Conservation (phyloP, 92 coral and sea anemone species). For the Metridium senile region DNA sequence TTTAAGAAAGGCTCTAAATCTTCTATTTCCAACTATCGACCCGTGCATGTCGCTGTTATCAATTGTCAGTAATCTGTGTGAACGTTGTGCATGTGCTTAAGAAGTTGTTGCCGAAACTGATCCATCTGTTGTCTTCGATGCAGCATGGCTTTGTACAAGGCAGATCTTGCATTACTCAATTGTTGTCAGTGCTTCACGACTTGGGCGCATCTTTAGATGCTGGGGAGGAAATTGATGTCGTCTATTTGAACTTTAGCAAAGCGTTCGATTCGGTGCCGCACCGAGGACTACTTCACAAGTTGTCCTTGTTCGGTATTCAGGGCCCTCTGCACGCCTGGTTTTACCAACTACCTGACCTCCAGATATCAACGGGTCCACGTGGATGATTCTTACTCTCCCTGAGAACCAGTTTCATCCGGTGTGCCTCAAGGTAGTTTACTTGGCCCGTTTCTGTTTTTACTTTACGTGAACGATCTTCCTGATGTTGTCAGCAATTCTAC, state of each 20-base stretch:
- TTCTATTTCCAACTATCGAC: slow-evolving; percentile 40
- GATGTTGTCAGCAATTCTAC: no score
- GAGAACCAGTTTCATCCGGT: no score
- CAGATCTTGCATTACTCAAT: slow-evolving; percentile 50
- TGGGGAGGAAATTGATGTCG: slow-evolving; percentile 41
- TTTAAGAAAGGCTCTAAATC: slow-evolving; percentile 10
- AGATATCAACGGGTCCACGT: no score
- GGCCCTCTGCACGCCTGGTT: no score
- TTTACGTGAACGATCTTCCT: no score
- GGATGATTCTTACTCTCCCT: no score
- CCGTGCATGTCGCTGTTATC: slow-evolving; percentile 44
- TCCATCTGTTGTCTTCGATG: background rate
- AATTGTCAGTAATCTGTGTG: slow-evolving; percentile 54
- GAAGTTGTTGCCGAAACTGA: slow-evolving; percentile 17
- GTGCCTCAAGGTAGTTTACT: no score
- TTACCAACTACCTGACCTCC: no score
- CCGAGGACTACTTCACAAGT: slow-evolving; percentile 29
- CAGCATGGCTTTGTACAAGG: slow-evolving; percentile 41
- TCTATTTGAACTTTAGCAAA: slow-evolving; percentile 55
- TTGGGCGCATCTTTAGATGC: slow-evolving; percentile 34
- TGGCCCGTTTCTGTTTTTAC: no score
- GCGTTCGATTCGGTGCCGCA: slow-evolving; percentile 52
- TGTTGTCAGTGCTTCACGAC: slow-evolving; percentile 44
- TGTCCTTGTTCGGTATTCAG: slow-evolving; percentile 34
- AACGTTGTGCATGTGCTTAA: slow-evolving; percentile 44